A percentile compares a stretch with the other conserved stretches of the same genome.
phyloP scores from a whole-genome alignment of 2,888 invertebrate species.

The Cephus rjabovi region DNA sequence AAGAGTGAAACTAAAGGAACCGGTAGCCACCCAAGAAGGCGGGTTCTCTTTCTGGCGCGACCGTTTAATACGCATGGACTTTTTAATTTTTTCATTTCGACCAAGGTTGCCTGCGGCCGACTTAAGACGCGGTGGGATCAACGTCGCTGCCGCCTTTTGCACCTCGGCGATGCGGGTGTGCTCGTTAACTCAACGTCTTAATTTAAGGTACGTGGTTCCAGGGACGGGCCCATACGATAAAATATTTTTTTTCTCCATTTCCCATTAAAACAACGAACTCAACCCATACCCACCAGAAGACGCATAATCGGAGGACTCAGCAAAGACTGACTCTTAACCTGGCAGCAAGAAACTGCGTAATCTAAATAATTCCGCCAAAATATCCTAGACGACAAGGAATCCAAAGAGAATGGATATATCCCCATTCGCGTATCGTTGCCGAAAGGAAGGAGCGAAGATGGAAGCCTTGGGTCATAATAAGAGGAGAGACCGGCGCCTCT shows the following conservation, averaged over 20 bases:
- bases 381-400: neutral
- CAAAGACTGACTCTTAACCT: no score
- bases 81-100: conserved; percentile 33
- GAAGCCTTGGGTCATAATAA: conserved; percentile 66
- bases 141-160: conserved; percentile 32
- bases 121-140: conserved; percentile 14
- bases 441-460: conserved; percentile 46
- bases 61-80: conserved; percentile 45
- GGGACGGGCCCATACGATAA: conserved; percentile 5
- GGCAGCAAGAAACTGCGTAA: no score
- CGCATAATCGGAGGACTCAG: no score
- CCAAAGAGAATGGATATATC: neutral
- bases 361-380: no score
- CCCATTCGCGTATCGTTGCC: neutral
- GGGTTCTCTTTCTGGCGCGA: conserved; percentile 51
- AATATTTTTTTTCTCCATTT: no score
- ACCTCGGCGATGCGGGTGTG: conserved; percentile 45
- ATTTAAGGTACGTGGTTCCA: conserved; percentile 39
- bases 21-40: conserved; percentile 64
- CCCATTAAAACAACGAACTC: no score
- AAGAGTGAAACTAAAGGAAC: conserved; percentile 34
- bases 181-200: conserved; percentile 56
- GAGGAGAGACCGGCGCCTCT: conserved; percentile 62
- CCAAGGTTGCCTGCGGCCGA: conserved; percentile 37
- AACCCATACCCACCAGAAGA: no score